Percentiles rank a stretch among this genome's conserved stretches.
Conservation (phyloP, 1,140 invertebrate genomes). For the Drosophila cardini region DNA sequence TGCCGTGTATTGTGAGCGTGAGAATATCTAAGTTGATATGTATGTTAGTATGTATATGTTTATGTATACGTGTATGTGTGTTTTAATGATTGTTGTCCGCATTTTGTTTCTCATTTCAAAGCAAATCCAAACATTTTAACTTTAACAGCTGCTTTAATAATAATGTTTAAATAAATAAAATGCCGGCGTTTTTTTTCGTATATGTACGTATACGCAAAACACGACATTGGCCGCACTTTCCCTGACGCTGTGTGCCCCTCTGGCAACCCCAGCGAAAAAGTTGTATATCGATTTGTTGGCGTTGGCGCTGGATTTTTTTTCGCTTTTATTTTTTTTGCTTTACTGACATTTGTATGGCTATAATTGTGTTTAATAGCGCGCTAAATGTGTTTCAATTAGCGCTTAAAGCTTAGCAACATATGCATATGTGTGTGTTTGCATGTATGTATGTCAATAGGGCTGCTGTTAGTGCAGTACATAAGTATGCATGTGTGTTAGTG, state of each 20-base stretch:
- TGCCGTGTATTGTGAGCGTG: constrained; percentile 36
- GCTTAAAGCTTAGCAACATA: constrained; percentile 42
- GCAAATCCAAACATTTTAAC: constrained; percentile 69
- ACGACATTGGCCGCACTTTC: constrained; percentile 36
- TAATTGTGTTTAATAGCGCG: constrained; percentile 81
- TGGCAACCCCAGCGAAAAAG: constrained; percentile 27
- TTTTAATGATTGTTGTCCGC: constrained; percentile 63
- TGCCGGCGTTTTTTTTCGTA: constrained; percentile 43
- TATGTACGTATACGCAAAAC: constrained; percentile 1
- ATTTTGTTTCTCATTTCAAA: constrained; percentile 60
- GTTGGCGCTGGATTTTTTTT: constrained; percentile 17
- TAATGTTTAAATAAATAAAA: constrained; percentile 44
- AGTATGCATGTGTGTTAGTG: not conserved
- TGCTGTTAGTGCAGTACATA: constrained; percentile 13
- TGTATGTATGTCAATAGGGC: constrained; percentile 55
- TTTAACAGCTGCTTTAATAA: constrained; percentile 65
- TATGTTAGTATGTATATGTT: constrained; percentile 29
- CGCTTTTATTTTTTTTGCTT: constrained; percentile 13
- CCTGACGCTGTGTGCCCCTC: constrained; percentile 11
- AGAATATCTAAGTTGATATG: constrained; percentile 40
- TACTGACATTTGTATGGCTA: constrained; percentile 60
- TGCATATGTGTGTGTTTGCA: not conserved
- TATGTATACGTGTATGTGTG: constrained; percentile 26
- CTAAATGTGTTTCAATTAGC: constrained; percentile 80
- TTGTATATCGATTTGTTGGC: constrained; percentile 47